These are phyloP conservation scores for Trichogramma dendrolimi DNA, from an alignment of 2,888 invertebrate species.

Conservation along the genomic window DNA sequence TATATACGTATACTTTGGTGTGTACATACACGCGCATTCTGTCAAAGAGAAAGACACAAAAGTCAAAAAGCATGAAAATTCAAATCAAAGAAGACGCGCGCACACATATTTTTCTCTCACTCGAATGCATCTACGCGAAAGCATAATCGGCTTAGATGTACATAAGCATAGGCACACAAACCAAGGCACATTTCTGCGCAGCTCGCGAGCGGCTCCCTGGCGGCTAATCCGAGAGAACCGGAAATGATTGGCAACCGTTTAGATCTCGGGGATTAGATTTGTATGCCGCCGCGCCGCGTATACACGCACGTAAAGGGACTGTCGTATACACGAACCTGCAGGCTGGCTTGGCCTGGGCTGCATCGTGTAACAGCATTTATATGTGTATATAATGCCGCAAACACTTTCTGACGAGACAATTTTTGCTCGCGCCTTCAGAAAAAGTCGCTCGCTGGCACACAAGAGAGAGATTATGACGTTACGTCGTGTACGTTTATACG, in stretches of 20 bases:
- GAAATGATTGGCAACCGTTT: slow-evolving; percentile 54
- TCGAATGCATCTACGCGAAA: too few relatives aligned
- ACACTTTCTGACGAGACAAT: slow-evolving; percentile 44
- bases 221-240: slow-evolving; percentile 50
- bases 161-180: too few relatives aligned
- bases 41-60: slow-evolving; percentile 15
- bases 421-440: slow-evolving; percentile 24
- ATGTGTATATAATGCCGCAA: slow-evolving; percentile 17
- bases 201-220: slow-evolving; percentile 21
- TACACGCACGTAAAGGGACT: slow-evolving; percentile 27
- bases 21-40: background rate
- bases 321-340: background rate
- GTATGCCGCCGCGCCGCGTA: slow-evolving; percentile 30
- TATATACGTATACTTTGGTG: background rate
- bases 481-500: background rate
- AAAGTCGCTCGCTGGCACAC: background rate
- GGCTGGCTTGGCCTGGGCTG: background rate
- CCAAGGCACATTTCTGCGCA: slow-evolving; percentile 31
- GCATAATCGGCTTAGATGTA: too few relatives aligned
- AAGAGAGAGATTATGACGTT: slow-evolving; percentile 11
- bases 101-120: slow-evolving; percentile 31
- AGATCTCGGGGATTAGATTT: slow-evolving; percentile 47
- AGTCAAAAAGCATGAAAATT: slow-evolving; percentile 42
- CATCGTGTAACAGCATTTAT: slow-evolving; percentile 37
- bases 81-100: slow-evolving; percentile 35